Conservation (phyloP, 2,113 vertebrate genomes). For the Octodon degus region DNA sequence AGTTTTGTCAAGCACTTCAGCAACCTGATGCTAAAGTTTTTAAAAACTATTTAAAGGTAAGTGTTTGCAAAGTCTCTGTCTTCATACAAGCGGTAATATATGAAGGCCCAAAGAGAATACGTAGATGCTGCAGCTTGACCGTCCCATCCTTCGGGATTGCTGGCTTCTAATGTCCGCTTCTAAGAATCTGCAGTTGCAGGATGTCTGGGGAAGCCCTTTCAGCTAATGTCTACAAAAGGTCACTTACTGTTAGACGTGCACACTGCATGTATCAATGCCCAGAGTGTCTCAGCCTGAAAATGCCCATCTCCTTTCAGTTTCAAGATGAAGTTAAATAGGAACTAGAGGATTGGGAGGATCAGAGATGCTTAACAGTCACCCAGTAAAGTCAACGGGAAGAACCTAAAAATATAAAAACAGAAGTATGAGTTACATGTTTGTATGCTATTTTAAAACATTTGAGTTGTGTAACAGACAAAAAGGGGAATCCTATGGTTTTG, state of each 20-base stretch:
- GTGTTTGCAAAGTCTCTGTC: conserved; percentile 26
- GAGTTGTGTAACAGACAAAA: conserved; percentile 31
- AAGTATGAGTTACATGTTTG: conserved; percentile 14
- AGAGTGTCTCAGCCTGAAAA: background rate
- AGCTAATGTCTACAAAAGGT: conserved; percentile 45
- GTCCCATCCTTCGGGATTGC: background rate
- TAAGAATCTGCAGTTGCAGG: conserved; percentile 10
- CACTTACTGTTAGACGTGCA: background rate
- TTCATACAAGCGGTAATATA: conserved; percentile 21
- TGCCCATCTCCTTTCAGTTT: conserved; percentile 36
- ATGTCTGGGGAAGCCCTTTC: conserved; percentile 1
- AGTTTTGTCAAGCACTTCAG: conserved; percentile 97
- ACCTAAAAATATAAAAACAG: conserved; percentile 44
- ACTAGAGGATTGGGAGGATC: background rate
- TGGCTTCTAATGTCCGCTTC: conserved; percentile 24
- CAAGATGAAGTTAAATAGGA: conserved; percentile 7
- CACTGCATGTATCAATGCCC: background rate
- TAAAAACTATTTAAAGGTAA: conserved; percentile 99
- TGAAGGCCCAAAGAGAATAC: background rate
- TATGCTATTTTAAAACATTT: conserved; percentile 43
- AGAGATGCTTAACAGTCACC: background rate
- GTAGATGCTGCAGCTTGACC: background rate
- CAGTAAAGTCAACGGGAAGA: conserved; percentile 24
- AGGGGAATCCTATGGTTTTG: background rate
- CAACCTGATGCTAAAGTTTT: conserved; percentile 98